Base-by-base conservation (phyloP, 2,888 invertebrate species). In the Ceratothoa steindachneri region DNA sequence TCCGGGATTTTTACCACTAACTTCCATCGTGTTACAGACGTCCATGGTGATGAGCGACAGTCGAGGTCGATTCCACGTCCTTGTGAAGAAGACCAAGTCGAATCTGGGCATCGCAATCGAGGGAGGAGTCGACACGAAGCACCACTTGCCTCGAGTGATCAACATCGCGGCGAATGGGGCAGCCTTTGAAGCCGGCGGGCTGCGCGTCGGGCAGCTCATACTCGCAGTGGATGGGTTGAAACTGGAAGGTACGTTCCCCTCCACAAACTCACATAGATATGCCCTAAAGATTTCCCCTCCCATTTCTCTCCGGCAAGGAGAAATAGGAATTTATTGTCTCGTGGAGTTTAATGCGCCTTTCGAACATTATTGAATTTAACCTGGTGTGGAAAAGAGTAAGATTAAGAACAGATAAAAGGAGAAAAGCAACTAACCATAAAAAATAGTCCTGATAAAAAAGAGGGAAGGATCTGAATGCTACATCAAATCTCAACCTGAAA, bases 151-250 rank as follows among this genome's bases (percentile, higher is more conserved):
- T 71, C 89, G 95, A 84, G 95, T 97, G 83, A 96, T 97, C 83
- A 95, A 95, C 85, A 95, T 97, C 84, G 96, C 96, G 95, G 94
- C 95, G 86, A 93, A 93, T 84, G 97, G 97, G 71, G 95, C 96
- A 76, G 97, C 97, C 60, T 93, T 90, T 85, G 92, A 92, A 84
- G 93, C 95, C 66, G 95, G 95, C 55, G 95, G 95, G 76, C 87
- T 97, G 81, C 93, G 95, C 85, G 94, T 95, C 80, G 97, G 97
- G 75, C 96, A 97, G 86, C 88, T 96, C 81, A 95, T 97, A 83
- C 88, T 97, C 81, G 94, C 95, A 84, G 93, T 95, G 81, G 93
- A 95, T 84, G 94, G 95, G 80, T 89, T 86, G 81, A 86, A 87
- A 81, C 85, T 89, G 73, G 86, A 87, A 82, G 88, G 87, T 87